These are phyloP conservation scores for Laticauda colubrina DNA, from an alignment of 2,113 vertebrate genomes.

Conservation along the genomic window DNA sequence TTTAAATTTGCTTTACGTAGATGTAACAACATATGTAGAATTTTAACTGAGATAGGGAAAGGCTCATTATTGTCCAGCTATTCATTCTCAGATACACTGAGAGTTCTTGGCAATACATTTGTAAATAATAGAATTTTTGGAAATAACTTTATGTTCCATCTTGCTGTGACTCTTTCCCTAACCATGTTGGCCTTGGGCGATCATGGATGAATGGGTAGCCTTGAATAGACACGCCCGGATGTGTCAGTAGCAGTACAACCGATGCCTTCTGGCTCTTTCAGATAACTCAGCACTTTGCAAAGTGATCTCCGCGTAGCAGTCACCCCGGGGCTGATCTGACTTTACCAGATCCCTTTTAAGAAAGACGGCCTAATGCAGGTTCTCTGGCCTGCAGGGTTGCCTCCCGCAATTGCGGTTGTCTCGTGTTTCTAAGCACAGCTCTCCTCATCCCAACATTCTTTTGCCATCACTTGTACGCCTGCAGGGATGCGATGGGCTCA, in stretches of 20 bases:
- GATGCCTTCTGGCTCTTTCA: background rate
- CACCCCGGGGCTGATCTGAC: background rate
- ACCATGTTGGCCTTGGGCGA: background rate
- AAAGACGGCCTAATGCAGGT: background rate
- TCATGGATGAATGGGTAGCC: background rate
- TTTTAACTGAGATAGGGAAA: background rate
- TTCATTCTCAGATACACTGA: background rate
- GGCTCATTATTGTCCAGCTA: background rate
- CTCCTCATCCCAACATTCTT: background rate
- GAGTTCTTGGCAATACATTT: background rate
- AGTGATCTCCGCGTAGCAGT: background rate
- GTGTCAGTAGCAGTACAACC: background rate
- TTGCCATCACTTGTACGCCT: background rate
- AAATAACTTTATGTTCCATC: background rate
- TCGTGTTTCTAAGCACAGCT: no score
- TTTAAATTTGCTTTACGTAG: background rate
- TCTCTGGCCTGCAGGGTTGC: no score
- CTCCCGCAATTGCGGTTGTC: no score
- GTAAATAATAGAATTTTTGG: constrained; percentile 10
- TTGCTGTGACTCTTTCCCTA: background rate
- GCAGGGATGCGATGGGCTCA: background rate
- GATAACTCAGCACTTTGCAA: background rate
- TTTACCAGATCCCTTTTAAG: background rate
- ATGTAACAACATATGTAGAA: background rate
- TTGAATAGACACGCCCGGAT: background rate